Base-by-base conservation (phyloP, 2,888 invertebrate genomes). In the Acleris sparsana region DNA sequence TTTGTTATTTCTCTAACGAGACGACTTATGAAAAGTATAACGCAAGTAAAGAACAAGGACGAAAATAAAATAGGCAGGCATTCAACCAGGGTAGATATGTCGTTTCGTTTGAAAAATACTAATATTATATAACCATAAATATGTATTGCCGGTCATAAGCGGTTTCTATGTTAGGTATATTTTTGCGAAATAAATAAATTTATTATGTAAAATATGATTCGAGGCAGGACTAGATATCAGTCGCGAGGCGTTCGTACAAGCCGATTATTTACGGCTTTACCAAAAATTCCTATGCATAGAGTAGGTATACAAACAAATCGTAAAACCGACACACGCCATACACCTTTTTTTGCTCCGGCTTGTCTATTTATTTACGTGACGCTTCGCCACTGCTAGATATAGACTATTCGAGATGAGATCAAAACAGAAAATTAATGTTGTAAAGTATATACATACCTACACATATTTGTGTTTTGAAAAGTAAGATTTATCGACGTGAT, bases 391-490 rank as follows among this genome's bases (percentile, higher is more conserved):
- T n/a, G n/a, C n/a, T n/a, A n/a, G n/a, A 77, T 79, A 76, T 75
- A 71, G 73, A 75, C 62, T 69, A 67, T 71, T 70, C 78, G 74
- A 73, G 67, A 70, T 73, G 75, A 78, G 73, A 78, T 80, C 79
- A 77, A 79, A 76, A 82, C 79, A 78, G 84, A 86, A 83, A 84
- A 74, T 57, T 86, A 87, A 85, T 80, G 83, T 86, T 89, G 88
- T 91, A 89, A 86, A 85, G 84, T 85, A 85, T 85, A 84, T 84
- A 85, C 80, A 80, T 84, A 85, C 82, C 79, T 84, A 86, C 79
- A 78, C 78, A 82, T 82, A 82, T 82, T 82, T 82, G 77, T 83
- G 79, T 81, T 83, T 85, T 59, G 49, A 52, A 53, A 66, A 62
- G 58, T 59, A 65, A 81, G 80, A 75, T 82, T 81, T 87, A 77